Evolutionary conservation across 2,797 vertebrate species (phyloP).

Genomic region (Amniataba percoides): DNA sequence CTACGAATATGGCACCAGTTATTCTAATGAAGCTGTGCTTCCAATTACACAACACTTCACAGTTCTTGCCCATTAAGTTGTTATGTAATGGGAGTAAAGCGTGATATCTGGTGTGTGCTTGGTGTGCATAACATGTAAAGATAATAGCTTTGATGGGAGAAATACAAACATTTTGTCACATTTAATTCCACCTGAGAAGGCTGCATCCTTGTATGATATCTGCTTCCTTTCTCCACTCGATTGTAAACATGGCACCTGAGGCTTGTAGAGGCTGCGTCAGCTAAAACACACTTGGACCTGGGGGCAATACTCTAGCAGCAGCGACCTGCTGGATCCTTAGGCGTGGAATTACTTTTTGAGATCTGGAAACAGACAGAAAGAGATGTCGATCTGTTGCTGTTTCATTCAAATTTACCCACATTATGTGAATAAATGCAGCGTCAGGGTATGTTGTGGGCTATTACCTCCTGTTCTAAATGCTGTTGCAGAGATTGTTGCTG

Average conservation of each 20-base stretch:
- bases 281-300: slow-evolving; percentile 50
- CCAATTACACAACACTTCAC: slow-evolving; percentile 52
- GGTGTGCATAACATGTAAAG: slow-evolving; percentile 32
- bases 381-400: slow-evolving; percentile 49
- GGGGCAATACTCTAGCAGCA: slow-evolving; percentile 14
- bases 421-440: slow-evolving; percentile 71
- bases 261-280: slow-evolving; percentile 53
- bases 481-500: slow-evolving; percentile 74
- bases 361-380: slow-evolving; percentile 43
- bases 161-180: slow-evolving; percentile 20
- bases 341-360: slow-evolving; percentile 35
- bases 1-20: slow-evolving; percentile 46
- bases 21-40: slow-evolving; percentile 61
- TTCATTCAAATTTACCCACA: slow-evolving; percentile 64
- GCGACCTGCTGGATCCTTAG: slow-evolving; percentile 20
- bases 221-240: slow-evolving; percentile 30
- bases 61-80: slow-evolving; percentile 42
- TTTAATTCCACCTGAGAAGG: slow-evolving; percentile 47
- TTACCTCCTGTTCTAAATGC: slow-evolving; percentile 75
- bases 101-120: slow-evolving; percentile 54
- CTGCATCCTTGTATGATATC: slow-evolving; percentile 48
- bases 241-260: slow-evolving; percentile 62
- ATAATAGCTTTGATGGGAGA: slow-evolving; percentile 32
- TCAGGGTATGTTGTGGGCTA: slow-evolving; percentile 74
- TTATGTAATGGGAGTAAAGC: slow-evolving; percentile 63